Evolutionary conservation across 1,140 invertebrate species (phyloP).

Genomic region (Glossosoma conforme): DNA sequence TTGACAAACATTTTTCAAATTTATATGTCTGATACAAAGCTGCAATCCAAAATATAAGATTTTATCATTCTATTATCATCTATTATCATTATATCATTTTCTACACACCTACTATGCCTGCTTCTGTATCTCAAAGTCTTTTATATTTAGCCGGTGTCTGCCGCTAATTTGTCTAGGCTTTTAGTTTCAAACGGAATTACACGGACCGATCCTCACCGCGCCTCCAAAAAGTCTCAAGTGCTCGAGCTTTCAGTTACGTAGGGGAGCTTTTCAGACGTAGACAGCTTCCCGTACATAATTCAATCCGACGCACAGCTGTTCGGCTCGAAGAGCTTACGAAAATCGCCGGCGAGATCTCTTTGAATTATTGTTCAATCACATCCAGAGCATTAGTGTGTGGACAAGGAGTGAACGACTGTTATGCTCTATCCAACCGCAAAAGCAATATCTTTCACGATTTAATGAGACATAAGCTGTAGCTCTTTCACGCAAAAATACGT

Average conservation of each 20-base stretch:
- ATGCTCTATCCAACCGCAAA: no score
- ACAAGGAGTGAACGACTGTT: no score
- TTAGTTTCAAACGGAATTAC: slow-evolving; percentile 23
- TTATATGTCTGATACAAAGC: no score
- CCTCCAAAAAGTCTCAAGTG: neutral
- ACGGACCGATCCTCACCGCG: neutral
- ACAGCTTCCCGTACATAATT: slow-evolving; percentile 13
- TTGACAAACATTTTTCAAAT: no score
- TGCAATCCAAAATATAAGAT: no score
- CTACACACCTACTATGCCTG: no score
- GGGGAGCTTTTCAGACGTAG: slow-evolving; percentile 1
- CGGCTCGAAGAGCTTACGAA: slow-evolving; percentile 8
- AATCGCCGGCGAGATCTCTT: slow-evolving; percentile 9
- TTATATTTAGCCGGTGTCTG: slow-evolving; percentile 15
- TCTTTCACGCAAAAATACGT: no score
- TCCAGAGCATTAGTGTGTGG: neutral
- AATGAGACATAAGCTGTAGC: no score
- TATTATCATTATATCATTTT: no score
- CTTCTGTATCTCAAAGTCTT: slow-evolving; percentile 5
- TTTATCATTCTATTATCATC: no score
- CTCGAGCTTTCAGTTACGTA: neutral
- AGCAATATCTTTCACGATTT: no score
- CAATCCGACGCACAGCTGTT: slow-evolving; percentile 19
- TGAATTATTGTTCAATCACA: slow-evolving; percentile 14
- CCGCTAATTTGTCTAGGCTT: slow-evolving; percentile 23